Percentiles rank a stretch among this genome's conserved stretches.
Conservation (phyloP, 2,797 vertebrate species). For the Denticeps clupeoides region DNA sequence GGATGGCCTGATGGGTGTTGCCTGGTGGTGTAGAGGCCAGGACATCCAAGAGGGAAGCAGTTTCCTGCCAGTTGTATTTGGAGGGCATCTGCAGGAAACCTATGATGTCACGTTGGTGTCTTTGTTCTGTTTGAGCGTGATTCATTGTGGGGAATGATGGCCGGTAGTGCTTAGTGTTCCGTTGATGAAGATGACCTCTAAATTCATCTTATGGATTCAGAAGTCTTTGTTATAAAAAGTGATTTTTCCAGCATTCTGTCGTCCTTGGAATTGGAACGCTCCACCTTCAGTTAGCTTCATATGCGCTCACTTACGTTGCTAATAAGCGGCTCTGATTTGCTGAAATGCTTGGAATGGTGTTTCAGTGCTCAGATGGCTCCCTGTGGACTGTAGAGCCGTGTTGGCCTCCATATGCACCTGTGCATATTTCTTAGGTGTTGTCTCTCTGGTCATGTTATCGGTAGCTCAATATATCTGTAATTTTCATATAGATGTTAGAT, state of each 20-base stretch:
- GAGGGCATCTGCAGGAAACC: slow-evolving; percentile 47
- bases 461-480: too few relatives aligned
- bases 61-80: slow-evolving; percentile 46
- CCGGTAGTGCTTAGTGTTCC: too few relatives aligned
- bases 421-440: too few relatives aligned
- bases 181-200: too few relatives aligned
- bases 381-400: not conserved
- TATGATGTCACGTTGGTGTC: slow-evolving; percentile 60
- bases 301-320: slow-evolving; percentile 13
- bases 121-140: slow-evolving; percentile 48
- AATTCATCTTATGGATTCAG: too few relatives aligned
- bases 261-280: slow-evolving; percentile 1
- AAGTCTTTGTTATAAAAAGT: too few relatives aligned
- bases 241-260: too few relatives aligned
- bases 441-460: too few relatives aligned
- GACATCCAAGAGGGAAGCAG: slow-evolving; percentile 33
- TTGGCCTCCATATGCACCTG: too few relatives aligned
- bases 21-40: slow-evolving; percentile 26
- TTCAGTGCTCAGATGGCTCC: not conserved
- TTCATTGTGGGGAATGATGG: too few relatives aligned
- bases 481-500: too few relatives aligned
- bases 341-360: slow-evolving; percentile 14
- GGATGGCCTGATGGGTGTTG: too few relatives aligned
- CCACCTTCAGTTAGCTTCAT: slow-evolving; percentile 9
- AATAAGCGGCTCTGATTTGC: slow-evolving; percentile 7